Percentiles rank a stretch among this genome's conserved stretches.
These are phyloP conservation scores for Alitta virens DNA, from an alignment of 2,888 invertebrate species.

Conservation along the genomic window DNA sequence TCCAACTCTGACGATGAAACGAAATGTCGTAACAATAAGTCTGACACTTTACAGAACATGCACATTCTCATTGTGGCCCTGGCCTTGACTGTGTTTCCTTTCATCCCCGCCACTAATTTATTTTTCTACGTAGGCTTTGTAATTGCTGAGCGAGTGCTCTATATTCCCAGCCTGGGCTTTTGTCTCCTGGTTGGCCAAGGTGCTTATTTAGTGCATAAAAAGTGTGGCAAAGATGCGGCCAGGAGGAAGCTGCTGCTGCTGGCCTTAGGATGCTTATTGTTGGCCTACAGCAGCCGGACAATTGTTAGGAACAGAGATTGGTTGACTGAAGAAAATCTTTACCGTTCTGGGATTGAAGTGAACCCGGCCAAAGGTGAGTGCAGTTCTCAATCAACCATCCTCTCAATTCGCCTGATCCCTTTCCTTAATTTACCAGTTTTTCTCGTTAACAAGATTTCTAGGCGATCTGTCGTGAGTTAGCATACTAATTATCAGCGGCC, in stretches of 20 bases:
- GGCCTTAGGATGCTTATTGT: slow-evolving; percentile 35
- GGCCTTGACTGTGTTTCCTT: slow-evolving; percentile 82
- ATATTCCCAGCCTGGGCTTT: slow-evolving; percentile 93
- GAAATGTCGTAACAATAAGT: not conserved
- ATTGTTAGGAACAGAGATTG: slow-evolving; percentile 83
- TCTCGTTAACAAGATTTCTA: too few relatives aligned
- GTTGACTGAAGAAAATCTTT: slow-evolving; percentile 89
- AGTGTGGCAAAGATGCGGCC: not conserved
- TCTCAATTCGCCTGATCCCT: too few relatives aligned
- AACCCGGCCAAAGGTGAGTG: slow-evolving; percentile 95
- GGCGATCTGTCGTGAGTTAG: too few relatives aligned
- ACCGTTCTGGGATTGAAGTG: slow-evolving; percentile 82
- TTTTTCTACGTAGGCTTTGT: slow-evolving; percentile 98
- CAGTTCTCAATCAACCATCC: not conserved
- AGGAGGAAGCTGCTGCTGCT: slow-evolving; percentile 13
- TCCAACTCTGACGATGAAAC: slow-evolving; percentile 32
- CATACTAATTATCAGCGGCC: too few relatives aligned
- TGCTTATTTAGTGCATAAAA: slow-evolving; percentile 34
- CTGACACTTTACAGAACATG: slow-evolving; percentile 1
- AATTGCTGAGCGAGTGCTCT: slow-evolving; percentile 91
- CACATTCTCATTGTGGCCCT: slow-evolving; percentile 52
- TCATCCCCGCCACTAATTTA: slow-evolving; percentile 92
- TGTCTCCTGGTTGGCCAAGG: slow-evolving; percentile 77
- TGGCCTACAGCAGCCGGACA: slow-evolving; percentile 65
- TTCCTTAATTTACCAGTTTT: too few relatives aligned